Evolutionary conservation across 92 coral and sea anemone genomes (phyloP), one percentile per base, ranked within the genome.

Genomic region (Meandrina meandrites): DNA sequence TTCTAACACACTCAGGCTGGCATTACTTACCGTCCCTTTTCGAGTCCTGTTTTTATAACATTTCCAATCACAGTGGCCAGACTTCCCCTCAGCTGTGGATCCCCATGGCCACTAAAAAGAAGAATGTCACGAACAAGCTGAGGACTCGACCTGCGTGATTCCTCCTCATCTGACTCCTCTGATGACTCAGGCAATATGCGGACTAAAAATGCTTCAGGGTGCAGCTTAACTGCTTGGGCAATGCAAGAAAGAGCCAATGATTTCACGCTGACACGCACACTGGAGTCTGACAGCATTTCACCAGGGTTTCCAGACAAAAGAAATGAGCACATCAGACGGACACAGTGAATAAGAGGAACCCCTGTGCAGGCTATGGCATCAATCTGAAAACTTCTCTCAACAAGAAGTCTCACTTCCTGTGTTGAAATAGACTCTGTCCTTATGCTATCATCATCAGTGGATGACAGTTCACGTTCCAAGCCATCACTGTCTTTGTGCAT

Each of bases 191-290:
- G 99, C 78, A 95, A 34, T 18, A 95, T 92, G 69, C 93, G 85
- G 27, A 89, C 97, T 36, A 97, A 84, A 64, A 97, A 97, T 1
- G 96, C 96, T 82, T 97, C 96, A 64, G 99, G 99, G 70, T 94
- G 81, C 15, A 95, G 89, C 75, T 91, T 86, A 31, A 96, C 90
- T 5, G 96, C 95, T 78, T 92, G 96, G 0, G 95, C 98, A 70
- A 92, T 90, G 82, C 98, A 96, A 13, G 90, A 89, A n/a, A 96
- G 86, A 10, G 99, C 97, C 19, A 96, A 88, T 6, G 94, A 95
- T 89, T 96, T 96, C 80, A 96, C 99, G 75, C 98, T 96, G 69
- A 95, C 99, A 56, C 99, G 98, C n/a, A 95, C 98, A 86, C 90
- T 89, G 35, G 95, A 90, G 75, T 96, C 99, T 32, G 99, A 92